phyloP scores from a whole-genome alignment of 2,113 vertebrate genomes.

The Propithecus coquereli region DNA sequence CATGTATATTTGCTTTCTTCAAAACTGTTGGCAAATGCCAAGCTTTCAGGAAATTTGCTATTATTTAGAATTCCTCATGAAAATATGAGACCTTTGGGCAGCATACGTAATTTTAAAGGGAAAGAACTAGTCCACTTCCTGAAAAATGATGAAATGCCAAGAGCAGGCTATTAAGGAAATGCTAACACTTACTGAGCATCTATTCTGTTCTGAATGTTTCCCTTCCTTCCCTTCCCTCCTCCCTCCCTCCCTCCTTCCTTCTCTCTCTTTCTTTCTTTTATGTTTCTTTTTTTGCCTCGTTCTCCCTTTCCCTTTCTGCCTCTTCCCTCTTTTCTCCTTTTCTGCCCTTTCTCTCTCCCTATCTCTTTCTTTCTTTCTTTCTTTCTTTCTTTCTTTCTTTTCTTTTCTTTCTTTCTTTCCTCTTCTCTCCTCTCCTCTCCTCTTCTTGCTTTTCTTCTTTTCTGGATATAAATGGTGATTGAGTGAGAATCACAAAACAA shows the following conservation, averaged over 20 bases:
- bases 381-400: too few species aligned
- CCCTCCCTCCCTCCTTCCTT: not conserved
- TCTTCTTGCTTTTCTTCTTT: not conserved
- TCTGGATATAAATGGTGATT: not conserved
- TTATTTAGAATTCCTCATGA: slow-evolving; percentile 10
- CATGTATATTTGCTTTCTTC: not conserved
- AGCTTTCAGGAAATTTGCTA: not conserved
- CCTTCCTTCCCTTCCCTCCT: too few species aligned
- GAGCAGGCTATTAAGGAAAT: not conserved
- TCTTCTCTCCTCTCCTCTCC: not conserved
- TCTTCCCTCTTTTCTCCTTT: fast-evolving
- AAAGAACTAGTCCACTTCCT: not conserved
- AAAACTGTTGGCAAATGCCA: not conserved
- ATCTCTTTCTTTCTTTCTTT: fast-evolving
- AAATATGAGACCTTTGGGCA: not conserved
- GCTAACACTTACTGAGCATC: not conserved
- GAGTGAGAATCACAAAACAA: not conserved
- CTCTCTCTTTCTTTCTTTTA: not conserved
- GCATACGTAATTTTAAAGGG: not conserved
- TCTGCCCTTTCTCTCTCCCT: too few species aligned
- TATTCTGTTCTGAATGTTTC: not conserved
- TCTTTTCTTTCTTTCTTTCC: too few species aligned
- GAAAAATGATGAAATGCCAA: not conserved
- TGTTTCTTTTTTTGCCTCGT: not conserved
- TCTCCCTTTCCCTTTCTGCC: fast-evolving